phyloP scores from a whole-genome alignment of 53 echinoderm and acorn worm genomes.

The Paracentrotus lividus region DNA sequence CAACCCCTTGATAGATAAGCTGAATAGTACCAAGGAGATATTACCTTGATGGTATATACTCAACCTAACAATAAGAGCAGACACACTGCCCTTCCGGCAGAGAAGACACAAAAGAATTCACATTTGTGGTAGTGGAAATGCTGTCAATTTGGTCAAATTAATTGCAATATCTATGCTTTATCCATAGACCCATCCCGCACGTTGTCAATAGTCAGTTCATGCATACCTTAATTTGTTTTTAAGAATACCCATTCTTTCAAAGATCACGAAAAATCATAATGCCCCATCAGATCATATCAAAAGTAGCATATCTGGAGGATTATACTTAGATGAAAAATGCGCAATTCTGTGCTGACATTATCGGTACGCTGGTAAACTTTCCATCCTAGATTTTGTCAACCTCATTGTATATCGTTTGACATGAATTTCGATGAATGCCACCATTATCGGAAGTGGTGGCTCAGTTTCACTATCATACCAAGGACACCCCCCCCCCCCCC shows the following conservation, averaged over 20 bases:
- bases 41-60: no score
- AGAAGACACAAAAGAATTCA: neutral
- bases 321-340: neutral
- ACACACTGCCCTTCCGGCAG: neutral
- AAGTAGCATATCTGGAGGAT: neutral
- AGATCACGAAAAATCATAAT: neutral
- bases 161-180: constrained; percentile 15
- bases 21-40: no score
- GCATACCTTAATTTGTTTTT: constrained; percentile 40
- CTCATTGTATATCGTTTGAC: neutral
- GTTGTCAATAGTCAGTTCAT: neutral
- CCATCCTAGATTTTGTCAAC: neutral
- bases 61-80: no score
- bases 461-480: neutral
- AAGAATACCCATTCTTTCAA: constrained; percentile 11
- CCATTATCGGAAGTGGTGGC: neutral
- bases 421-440: neutral
- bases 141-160: neutral
- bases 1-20: neutral
- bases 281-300: constrained; percentile 9
- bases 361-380: neutral
- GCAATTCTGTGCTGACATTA: neutral
- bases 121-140: neutral
- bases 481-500: constrained; percentile 9
- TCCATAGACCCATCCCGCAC: neutral